Percentiles rank a stretch among this genome's conserved stretches.
These are phyloP conservation scores for Macaria liturata DNA, from an alignment of 2,888 invertebrate genomes.

Conservation along the genomic window DNA sequence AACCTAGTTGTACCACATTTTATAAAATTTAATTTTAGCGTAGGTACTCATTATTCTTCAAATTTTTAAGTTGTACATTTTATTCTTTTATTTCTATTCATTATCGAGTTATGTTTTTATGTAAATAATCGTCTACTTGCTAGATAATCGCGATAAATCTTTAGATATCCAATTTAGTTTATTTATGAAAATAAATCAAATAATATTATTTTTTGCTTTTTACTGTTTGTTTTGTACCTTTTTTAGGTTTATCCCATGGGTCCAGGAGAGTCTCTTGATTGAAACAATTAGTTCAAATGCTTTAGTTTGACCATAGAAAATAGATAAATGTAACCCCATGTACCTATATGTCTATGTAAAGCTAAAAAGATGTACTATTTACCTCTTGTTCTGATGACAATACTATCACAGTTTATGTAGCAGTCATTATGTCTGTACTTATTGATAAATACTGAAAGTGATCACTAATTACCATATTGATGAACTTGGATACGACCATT, in stretches of 20 bases:
- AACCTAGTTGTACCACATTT: constrained; percentile 38
- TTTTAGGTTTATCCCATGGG: constrained; percentile 49
- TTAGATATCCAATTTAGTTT: constrained; percentile 77
- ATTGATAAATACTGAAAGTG: not conserved
- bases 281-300: constrained; percentile 43
- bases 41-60: constrained; percentile 55
- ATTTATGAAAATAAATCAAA: constrained; percentile 80
- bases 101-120: constrained; percentile 64
- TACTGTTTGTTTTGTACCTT: constrained; percentile 48
- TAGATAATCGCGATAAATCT: constrained; percentile 58
- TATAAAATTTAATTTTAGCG: constrained; percentile 44
- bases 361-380: constrained; percentile 28
- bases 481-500: no score
- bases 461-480: no score
- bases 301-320: no score
- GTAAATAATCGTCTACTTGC: constrained; percentile 72
- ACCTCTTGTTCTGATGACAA: constrained; percentile 68
- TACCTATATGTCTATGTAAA: no score
- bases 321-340: no score
- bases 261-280: constrained; percentile 53
- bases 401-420: constrained; percentile 49
- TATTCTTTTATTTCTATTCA: constrained; percentile 61
- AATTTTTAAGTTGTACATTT: constrained; percentile 77
- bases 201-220: constrained; percentile 61
- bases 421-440: constrained; percentile 18